Evolutionary conservation across 2,113 vertebrate genomes (phyloP).

Genomic region (Carassius auratus): DNA sequence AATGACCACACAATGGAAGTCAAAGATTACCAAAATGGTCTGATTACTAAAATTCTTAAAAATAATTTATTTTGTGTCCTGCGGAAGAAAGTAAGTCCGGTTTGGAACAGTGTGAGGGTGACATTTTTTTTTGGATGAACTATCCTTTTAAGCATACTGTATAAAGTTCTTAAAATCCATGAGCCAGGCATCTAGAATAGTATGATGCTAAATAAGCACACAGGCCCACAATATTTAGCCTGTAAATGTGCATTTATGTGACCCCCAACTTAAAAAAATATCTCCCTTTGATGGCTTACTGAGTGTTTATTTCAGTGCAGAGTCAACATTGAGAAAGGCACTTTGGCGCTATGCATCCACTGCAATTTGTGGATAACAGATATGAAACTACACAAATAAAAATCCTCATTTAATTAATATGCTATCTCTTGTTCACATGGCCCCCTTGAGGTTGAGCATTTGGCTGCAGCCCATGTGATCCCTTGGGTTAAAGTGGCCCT

Average conservation of each 20-base stretch:
- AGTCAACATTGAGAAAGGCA: neutral
- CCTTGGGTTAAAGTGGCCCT: neutral
- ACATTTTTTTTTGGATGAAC: no score
- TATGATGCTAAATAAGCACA: neutral
- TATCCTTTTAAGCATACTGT: neutral
- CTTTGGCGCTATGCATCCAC: neutral
- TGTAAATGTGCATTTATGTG: neutral
- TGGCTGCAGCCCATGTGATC: neutral
- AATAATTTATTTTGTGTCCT: neutral
- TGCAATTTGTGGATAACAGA: conserved; percentile 1
- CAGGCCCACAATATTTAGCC: neutral
- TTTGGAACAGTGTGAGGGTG: neutral
- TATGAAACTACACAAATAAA: conserved; percentile 3
- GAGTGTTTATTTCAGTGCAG: neutral
- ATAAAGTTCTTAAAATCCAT: neutral
- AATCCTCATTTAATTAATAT: conserved; percentile 19
- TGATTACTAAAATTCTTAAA: no score
- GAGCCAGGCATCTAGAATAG: neutral
- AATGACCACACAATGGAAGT: no score
- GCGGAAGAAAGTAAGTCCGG: no score
- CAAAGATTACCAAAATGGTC: no score
- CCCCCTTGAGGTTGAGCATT: neutral
- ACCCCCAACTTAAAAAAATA: no score
- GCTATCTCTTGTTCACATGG: neutral
- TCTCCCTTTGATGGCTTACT: conserved; percentile 1